These are phyloP conservation scores for Brienomyrus brachyistius DNA, from an alignment of 2,113 vertebrate genomes.

Conservation along the genomic window DNA sequence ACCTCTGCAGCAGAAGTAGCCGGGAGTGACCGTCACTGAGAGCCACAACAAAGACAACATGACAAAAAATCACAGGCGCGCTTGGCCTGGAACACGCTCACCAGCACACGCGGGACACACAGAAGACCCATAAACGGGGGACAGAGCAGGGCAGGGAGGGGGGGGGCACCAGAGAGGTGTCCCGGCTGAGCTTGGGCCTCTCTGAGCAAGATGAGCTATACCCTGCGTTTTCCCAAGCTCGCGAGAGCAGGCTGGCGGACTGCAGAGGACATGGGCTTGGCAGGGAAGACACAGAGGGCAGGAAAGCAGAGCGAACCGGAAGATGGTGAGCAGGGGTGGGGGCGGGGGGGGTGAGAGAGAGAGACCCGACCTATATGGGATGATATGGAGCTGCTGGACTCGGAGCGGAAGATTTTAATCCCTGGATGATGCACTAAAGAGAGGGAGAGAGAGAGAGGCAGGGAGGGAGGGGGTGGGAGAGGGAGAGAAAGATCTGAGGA, in stretches of 20 bases:
- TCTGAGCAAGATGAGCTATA: not conserved
- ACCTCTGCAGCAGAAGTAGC: conserved; percentile 77
- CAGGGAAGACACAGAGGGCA: not conserved
- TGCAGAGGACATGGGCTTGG: not conserved
- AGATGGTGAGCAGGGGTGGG: conserved; percentile 23
- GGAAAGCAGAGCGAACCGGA: conserved; percentile 42
- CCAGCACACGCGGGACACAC: conserved; percentile 18
- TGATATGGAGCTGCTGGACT: conserved; percentile 89
- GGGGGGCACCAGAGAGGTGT: not conserved
- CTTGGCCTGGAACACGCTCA: conserved; percentile 31
- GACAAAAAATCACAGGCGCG: conserved; percentile 43
- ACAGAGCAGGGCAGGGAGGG: not conserved
- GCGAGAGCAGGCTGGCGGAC: not conserved
- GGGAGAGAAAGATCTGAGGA: conserved; percentile 55
- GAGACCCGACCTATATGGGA: conserved; percentile 81
- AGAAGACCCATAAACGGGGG: not conserved
- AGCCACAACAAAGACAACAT: conserved; percentile 65
- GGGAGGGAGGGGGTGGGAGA: conserved; percentile 37
- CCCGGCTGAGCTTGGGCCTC: not conserved
- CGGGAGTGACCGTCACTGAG: conserved; percentile 71
- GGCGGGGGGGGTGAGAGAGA: conserved; percentile 42
- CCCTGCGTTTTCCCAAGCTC: not conserved
- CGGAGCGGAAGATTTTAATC: conserved; percentile 88
- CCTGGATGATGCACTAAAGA: conserved; percentile 84
- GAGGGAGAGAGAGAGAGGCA: conserved; percentile 63